Evolutionary conservation across 2,113 vertebrate genomes (phyloP).

Genomic region (Turnix velox): DNA sequence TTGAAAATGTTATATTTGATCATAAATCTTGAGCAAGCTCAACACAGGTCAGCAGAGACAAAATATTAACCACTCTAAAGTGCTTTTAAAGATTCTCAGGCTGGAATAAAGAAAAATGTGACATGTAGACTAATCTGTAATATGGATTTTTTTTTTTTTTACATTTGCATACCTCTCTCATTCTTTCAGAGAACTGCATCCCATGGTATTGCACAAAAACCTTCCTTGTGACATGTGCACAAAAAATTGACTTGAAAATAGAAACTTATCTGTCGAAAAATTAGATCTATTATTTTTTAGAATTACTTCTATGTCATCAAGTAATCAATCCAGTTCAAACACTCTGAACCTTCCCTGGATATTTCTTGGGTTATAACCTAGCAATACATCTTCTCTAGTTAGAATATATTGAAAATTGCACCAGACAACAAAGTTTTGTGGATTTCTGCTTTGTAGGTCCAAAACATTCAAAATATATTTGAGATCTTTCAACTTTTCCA

Average conservation of each 20-base stretch:
- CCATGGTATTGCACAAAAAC: neutral
- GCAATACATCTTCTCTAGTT: neutral
- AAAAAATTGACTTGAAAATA: neutral
- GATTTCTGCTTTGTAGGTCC: neutral
- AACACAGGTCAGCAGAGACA: neutral
- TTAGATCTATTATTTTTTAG: neutral
- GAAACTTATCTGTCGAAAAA: neutral
- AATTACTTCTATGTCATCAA: neutral
- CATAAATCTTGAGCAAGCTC: neutral
- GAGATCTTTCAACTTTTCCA: neutral
- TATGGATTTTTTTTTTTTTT: neutral
- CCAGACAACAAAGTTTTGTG: neutral
- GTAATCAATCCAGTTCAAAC: neutral
- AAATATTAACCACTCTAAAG: neutral
- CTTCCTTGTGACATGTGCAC: neutral
- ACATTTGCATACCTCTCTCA: neutral
- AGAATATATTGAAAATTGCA: neutral
- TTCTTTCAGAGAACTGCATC: neutral
- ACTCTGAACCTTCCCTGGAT: neutral
- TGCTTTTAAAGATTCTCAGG: slow-evolving; percentile 10
- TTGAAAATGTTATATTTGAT: neutral
- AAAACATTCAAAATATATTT: neutral
- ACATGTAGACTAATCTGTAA: neutral
- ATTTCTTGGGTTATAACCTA: neutral
- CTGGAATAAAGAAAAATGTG: neutral